phyloP scores from a whole-genome alignment of 2,113 vertebrate species.

The Panurus biarmicus region DNA sequence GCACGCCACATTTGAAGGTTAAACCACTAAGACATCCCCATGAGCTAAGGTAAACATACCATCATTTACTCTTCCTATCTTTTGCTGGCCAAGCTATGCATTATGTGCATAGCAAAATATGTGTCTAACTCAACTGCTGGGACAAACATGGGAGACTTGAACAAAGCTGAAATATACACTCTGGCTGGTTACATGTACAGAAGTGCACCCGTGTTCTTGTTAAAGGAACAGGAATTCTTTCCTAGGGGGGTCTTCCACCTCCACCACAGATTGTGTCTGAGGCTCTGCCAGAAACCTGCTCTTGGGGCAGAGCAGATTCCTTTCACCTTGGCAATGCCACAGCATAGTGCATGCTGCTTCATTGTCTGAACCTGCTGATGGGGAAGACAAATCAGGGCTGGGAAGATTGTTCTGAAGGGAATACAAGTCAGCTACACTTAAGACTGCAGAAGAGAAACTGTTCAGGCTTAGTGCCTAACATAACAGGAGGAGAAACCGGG shows the following conservation, averaged over 20 bases:
- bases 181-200: neutral
- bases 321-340: neutral
- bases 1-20: slow-evolving; percentile 47
- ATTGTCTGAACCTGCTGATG: neutral
- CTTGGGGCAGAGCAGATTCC: neutral
- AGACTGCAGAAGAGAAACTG: neutral
- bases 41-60: slow-evolving; percentile 45
- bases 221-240: neutral
- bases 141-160: neutral
- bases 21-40: slow-evolving; percentile 44
- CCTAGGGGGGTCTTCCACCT: neutral
- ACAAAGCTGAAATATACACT: neutral
- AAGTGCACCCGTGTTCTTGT: neutral
- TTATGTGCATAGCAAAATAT: slow-evolving; percentile 34
- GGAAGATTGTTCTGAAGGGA: slow-evolving; percentile 19
- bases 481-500: slow-evolving; percentile 2
- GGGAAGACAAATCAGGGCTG: neutral
- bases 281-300: neutral
- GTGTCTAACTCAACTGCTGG: neutral
- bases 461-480: slow-evolving; percentile 44
- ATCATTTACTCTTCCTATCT: slow-evolving; percentile 42
- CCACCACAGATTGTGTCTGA: neutral
- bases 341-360: neutral
- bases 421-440: slow-evolving; percentile 16
- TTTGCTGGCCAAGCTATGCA: slow-evolving; percentile 35